Base-by-base conservation (phyloP, 2,797 vertebrate genomes). In the Merluccius polli region DNA sequence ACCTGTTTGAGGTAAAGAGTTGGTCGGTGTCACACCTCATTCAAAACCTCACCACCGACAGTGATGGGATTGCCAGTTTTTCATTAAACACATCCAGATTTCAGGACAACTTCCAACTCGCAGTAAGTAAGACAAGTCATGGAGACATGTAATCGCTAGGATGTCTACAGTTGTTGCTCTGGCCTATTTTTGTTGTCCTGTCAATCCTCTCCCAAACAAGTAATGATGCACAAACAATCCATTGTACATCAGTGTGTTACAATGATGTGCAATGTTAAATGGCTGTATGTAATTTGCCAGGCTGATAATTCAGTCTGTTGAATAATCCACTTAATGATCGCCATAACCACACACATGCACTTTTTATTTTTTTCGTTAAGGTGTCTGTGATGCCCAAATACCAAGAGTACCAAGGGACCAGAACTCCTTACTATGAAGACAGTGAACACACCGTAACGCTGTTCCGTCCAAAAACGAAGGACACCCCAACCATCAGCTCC, bases 21-120 rank as follows among this genome's bases (percentile, higher is more conserved):
- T 87, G 87, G 88, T 65, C 59, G n/a, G 8, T 70, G 0, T 0
- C 36, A n/a, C 21, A 5, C 1, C 29, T 0, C 4, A 21, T 87
- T 0, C 75, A 81, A 30, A 93, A 91, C 69, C 86, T 93, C 15
- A 93, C 92, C 11, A 92, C 92, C 1, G 79, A 91, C 78, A 38
- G 15, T 1, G 6, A 88, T 1, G 93, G 93, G 24, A 3, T 89
- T 0, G 89, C 90, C n/a, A 3, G 18, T 2, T 93, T 93, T 81
- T 85, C 88, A 12, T 4, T 93, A 0, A 75, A 80, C 65, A 86
- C 89, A 1, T 21, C 81, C 0, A 0, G 9, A 16, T 4, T 36
- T 35, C 8, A 12, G 0, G 71, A 9, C 0, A 30, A 80, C 36
- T 75, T 90, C 44, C 0, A 0, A 0, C 73, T 92, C 2, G 11